Evolutionary conservation across 1,140 invertebrate species (phyloP).

Genomic region (Hypothenemus hampei): DNA sequence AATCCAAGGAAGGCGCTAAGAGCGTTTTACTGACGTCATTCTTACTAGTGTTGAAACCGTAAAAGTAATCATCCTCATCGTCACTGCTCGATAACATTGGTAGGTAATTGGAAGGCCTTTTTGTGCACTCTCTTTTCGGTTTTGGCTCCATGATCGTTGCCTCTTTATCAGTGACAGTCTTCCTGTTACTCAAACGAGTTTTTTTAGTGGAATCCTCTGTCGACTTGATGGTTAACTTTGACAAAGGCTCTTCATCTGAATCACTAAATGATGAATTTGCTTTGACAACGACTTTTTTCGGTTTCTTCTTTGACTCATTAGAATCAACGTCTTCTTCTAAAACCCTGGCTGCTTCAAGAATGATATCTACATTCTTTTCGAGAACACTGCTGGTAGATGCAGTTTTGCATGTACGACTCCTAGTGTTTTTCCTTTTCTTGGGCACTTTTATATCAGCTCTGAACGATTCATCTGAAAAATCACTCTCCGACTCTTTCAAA

Average conservation of each 20-base stretch:
- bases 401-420: slow-evolving; percentile 22
- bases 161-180: slow-evolving; percentile 1
- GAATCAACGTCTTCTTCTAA: slow-evolving; percentile 10
- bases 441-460: slow-evolving; percentile 30
- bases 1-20: slow-evolving; percentile 28
- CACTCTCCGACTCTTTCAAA: slow-evolving; percentile 19
- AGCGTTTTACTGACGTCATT: slow-evolving; percentile 24
- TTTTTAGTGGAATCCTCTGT: slow-evolving; percentile 14
- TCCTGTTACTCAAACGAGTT: slow-evolving; percentile 12
- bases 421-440: slow-evolving; percentile 33
- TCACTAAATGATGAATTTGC: slow-evolving; percentile 48
- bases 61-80: slow-evolving; percentile 52
- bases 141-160: slow-evolving; percentile 28
- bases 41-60: slow-evolving; percentile 44
- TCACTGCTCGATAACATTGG: slow-evolving; percentile 42
- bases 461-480: slow-evolving; percentile 36
- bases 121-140: slow-evolving; percentile 42
- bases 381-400: not conserved
- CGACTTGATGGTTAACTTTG: slow-evolving; percentile 45
- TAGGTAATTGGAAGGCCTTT: slow-evolving; percentile 42
- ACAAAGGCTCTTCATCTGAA: slow-evolving; percentile 56
- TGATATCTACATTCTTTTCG: slow-evolving; percentile 20
- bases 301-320: slow-evolving; percentile 33
- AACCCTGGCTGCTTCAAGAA: slow-evolving; percentile 16
- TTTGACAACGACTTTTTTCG: slow-evolving; percentile 29